A percentile compares a stretch with the other conserved stretches of the same genome.
These are phyloP conservation scores for Apomyelois bistriatella DNA, from an alignment of 2,888 invertebrate genomes.

Conservation along the genomic window DNA sequence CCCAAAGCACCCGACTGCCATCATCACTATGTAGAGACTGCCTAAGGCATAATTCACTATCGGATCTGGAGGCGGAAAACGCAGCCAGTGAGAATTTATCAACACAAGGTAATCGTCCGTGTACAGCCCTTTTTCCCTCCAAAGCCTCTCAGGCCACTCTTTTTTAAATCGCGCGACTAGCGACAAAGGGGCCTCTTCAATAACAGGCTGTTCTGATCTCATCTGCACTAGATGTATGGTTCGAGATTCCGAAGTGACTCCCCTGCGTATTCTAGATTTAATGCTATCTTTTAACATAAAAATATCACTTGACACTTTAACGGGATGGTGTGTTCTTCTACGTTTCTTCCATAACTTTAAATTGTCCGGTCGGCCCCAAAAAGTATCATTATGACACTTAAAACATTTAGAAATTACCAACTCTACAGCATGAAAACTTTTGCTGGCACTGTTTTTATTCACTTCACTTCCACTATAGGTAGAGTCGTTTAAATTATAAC, in stretches of 20 bases:
- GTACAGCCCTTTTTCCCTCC: constrained; percentile 78
- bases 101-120: constrained; percentile 74
- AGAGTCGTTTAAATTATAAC: constrained; percentile 34
- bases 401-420: constrained; percentile 34
- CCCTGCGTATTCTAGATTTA: constrained; percentile 6
- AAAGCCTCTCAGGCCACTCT: constrained; percentile 64
- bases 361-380: constrained; percentile 47
- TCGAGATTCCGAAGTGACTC: constrained; percentile 16
- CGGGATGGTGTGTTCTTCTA: constrained; percentile 35
- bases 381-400: constrained; percentile 47
- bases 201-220: constrained; percentile 16
- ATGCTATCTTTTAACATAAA: constrained; percentile 24
- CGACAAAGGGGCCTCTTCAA: constrained; percentile 13
- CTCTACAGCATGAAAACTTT: constrained; percentile 22
- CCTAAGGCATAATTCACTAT: constrained; percentile 81
- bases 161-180: constrained; percentile 52
- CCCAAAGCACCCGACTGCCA: constrained; percentile 82
- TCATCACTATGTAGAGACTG: constrained; percentile 81
- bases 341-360: constrained; percentile 66
- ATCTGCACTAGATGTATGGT: constrained; percentile 20
- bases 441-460: constrained; percentile 26
- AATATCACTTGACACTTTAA: constrained; percentile 9
- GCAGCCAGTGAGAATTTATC: constrained; percentile 86
- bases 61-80: constrained; percentile 81
- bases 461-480: constrained; percentile 18